phyloP scores from a whole-genome alignment of 1,140 invertebrate species.

The Diorhabda elongata region DNA sequence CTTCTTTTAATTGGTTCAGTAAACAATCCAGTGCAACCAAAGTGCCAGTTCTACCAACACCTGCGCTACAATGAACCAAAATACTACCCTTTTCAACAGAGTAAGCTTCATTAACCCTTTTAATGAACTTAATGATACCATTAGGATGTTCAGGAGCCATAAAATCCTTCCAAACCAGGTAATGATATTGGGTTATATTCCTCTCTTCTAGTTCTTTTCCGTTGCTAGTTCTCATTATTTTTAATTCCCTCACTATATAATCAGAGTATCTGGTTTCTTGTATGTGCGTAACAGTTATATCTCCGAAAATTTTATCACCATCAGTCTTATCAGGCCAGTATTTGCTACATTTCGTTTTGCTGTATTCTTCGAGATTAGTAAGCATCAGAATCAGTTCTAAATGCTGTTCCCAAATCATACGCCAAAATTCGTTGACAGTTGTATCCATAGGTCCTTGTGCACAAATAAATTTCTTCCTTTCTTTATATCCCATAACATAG shows the following conservation, averaged over 20 bases:
- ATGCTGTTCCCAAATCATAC: conserved; percentile 96
- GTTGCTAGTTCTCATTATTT: conserved; percentile 52
- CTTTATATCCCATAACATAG: conserved; percentile 85
- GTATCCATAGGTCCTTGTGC: conserved; percentile 91
- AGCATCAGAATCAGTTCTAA: conserved; percentile 90
- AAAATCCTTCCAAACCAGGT: conserved; percentile 93
- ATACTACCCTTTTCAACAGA: conserved; percentile 77
- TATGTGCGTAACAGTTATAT: conserved; percentile 72
- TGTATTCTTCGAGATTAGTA: conserved; percentile 90
- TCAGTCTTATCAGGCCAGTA: conserved; percentile 87
- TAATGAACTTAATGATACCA: conserved; percentile 85
- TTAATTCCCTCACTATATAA: conserved; percentile 76
- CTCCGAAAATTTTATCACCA: conserved; percentile 71
- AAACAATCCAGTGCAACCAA: conserved; percentile 86
- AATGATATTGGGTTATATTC: conserved; percentile 87
- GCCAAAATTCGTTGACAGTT: conserved; percentile 93
- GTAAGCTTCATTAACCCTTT: conserved; percentile 83
- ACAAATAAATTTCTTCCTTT: conserved; percentile 90
- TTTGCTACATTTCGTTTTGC: conserved; percentile 88
- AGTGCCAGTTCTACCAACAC: conserved; percentile 88
- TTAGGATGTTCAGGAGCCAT: conserved; percentile 88
- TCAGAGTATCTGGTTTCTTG: conserved; percentile 74
- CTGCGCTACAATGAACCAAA: conserved; percentile 88
- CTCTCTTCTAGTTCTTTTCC: conserved; percentile 63
- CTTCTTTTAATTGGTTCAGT: conserved; percentile 76